These are phyloP conservation scores for Augochlora pura DNA, from an alignment of 1,140 invertebrate species.

Conservation along the genomic window DNA sequence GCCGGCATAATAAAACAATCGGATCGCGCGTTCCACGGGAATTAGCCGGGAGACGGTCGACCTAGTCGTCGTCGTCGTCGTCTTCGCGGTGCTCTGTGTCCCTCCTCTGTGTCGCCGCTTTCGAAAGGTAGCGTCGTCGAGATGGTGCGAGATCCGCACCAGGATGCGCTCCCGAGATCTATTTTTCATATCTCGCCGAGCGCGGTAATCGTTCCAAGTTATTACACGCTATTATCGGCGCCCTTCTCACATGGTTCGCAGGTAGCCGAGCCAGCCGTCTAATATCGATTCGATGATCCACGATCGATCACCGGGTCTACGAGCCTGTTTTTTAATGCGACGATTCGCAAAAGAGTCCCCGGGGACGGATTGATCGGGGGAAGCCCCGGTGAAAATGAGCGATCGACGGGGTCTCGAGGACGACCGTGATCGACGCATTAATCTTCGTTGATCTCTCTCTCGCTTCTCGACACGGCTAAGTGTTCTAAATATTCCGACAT, in stretches of 20 bases:
- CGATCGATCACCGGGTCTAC: slow-evolving; percentile 57
- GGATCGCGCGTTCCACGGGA: no score
- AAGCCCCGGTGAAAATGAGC: slow-evolving; percentile 12
- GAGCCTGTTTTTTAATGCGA: slow-evolving; percentile 37
- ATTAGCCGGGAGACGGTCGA: not conserved
- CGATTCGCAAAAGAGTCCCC: slow-evolving; percentile 40
- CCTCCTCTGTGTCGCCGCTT: no score
- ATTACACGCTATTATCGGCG: slow-evolving; percentile 8
- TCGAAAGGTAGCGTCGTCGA: no score
- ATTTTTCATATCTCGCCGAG: not conserved
- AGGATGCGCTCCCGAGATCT: not conserved
- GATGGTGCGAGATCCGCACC: no score
- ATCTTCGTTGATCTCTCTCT: slow-evolving; percentile 28
- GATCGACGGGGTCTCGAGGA: slow-evolving; percentile 1
- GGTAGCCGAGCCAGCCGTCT: slow-evolving; percentile 9
- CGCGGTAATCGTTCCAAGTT: slow-evolving; percentile 10
- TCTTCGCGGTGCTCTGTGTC: no score
- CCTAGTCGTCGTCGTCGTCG: not conserved
- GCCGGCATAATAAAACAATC: no score
- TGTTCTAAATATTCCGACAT: slow-evolving; percentile 42
- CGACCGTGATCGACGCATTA: slow-evolving; percentile 31
- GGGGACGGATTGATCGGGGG: slow-evolving; percentile 41
- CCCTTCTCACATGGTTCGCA: slow-evolving; percentile 1
- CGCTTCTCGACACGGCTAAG: slow-evolving; percentile 8
- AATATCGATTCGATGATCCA: slow-evolving; percentile 55